Conservation (phyloP, 2,888 invertebrate species). For the Cylloceria caligata region DNA sequence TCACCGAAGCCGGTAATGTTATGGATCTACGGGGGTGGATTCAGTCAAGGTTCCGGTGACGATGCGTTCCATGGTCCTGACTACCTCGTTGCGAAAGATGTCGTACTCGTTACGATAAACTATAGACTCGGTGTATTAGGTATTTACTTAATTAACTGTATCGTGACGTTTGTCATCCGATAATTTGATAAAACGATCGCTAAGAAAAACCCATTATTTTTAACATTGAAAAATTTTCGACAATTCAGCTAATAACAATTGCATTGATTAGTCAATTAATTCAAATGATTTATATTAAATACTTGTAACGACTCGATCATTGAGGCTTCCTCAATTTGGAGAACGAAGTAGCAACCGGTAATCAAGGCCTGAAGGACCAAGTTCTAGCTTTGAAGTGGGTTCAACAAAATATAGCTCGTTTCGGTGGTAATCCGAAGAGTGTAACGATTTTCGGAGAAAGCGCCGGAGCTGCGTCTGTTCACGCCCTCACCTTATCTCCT, state of each 20-base stretch:
- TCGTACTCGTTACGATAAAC: conserved; percentile 80
- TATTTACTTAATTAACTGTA: too few species aligned
- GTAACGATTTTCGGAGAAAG: conserved; percentile 76
- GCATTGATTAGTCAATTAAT: too few species aligned
- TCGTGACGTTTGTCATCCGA: too few species aligned
- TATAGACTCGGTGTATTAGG: conserved; percentile 78
- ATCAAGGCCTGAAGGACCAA: conserved; percentile 77
- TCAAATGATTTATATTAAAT: too few species aligned
- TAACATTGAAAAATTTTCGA: background rate
- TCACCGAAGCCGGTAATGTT: conserved; percentile 75
- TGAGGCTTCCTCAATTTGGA: conserved; percentile 67
- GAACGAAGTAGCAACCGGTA: conserved; percentile 72
- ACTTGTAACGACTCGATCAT: too few species aligned
- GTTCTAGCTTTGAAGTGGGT: conserved; percentile 74
- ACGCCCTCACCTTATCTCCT: conserved; percentile 70
- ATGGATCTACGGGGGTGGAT: conserved; percentile 80
- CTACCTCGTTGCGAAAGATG: conserved; percentile 76
- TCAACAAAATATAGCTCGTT: conserved; percentile 71
- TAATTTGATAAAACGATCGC: background rate
- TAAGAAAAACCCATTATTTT: too few species aligned
- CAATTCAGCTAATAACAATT: background rate
- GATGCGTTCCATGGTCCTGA: conserved; percentile 76
- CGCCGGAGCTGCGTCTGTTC: conserved; percentile 73
- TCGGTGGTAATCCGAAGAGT: conserved; percentile 75
- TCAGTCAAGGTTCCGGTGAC: conserved; percentile 73